These are phyloP conservation scores for Drosophila nasuta DNA, from an alignment of 1,140 invertebrate genomes.

Conservation along the genomic window DNA sequence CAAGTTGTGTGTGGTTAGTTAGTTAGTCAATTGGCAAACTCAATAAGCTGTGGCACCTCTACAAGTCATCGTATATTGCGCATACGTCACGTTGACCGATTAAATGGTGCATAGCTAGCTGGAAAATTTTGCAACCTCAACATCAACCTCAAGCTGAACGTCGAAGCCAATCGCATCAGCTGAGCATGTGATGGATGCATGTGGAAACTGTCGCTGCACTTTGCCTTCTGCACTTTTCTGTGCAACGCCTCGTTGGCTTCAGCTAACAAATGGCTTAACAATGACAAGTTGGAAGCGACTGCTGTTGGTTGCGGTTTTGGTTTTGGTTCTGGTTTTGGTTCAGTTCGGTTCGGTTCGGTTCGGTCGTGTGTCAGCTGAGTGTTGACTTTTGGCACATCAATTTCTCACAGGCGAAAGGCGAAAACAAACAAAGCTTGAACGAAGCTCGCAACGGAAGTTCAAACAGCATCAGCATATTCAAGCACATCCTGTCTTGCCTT, in stretches of 20 bases:
- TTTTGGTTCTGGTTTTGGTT: background rate
- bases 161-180: background rate
- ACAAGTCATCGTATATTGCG: background rate
- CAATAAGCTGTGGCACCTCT: background rate
- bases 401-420: conserved; percentile 15
- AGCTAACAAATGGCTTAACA: conserved; percentile 41
- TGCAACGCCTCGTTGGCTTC: background rate
- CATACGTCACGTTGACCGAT: conserved; percentile 10
- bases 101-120: background rate
- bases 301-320: conserved; percentile 1
- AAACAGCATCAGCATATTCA: conserved; percentile 29
- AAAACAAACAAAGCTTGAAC: conserved; percentile 17
- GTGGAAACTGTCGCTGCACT: conserved; percentile 18
- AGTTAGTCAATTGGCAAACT: conserved; percentile 6
- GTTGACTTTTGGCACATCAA: conserved; percentile 51
- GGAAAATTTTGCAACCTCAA: background rate
- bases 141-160: background rate
- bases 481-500: background rate
- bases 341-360: background rate
- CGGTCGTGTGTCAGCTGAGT: conserved; percentile 36
- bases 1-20: background rate
- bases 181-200: conserved; percentile 17
- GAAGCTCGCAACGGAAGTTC: background rate
- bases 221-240: conserved; percentile 3
- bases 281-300: conserved; percentile 24